Evolutionary conservation across 2,797 vertebrate genomes (phyloP).

Genomic region (Amphiprion clarkii): DNA sequence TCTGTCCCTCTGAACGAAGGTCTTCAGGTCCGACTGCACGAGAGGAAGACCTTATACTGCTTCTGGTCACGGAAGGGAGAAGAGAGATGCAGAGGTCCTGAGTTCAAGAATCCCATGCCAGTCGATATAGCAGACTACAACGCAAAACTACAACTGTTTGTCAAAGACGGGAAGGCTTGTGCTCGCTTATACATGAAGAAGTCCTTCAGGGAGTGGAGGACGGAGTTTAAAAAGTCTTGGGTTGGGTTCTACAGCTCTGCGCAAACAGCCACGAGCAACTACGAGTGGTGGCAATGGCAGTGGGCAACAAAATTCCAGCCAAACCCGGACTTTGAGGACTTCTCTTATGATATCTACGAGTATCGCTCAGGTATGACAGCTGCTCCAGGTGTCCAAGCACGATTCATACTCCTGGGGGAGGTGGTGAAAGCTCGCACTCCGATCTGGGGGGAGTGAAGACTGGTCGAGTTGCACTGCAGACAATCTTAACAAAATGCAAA

Average conservation of each 20-base stretch:
- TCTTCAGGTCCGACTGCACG: conserved; percentile 65
- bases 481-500: neutral
- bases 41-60: conserved; percentile 22
- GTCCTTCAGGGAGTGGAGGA: conserved; percentile 46
- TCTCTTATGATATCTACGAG: conserved; percentile 35
- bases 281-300: conserved; percentile 69
- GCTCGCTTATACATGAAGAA: conserved; percentile 56
- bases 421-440: conserved; percentile 34
- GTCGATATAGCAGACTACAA: conserved; percentile 29
- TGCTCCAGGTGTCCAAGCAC: conserved; percentile 60
- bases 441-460: conserved; percentile 37
- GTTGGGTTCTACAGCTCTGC: conserved; percentile 65
- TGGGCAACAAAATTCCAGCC: conserved; percentile 61
- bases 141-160: conserved; percentile 58
- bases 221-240: conserved; percentile 52
- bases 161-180: conserved; percentile 63
- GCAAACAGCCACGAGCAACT: conserved; percentile 22
- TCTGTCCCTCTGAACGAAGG: conserved; percentile 53
- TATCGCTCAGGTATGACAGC: conserved; percentile 59
- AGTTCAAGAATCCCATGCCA: conserved; percentile 31
- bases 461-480: neutral
- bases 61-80: conserved; percentile 46
- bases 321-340: neutral
- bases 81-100: conserved; percentile 55
- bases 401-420: conserved; percentile 48